A percentile compares a stretch with the other conserved stretches of the same genome.
Evolutionary conservation across 2,797 vertebrate genomes (phyloP).

Genomic region (Neosilurus hyrtlii): DNA sequence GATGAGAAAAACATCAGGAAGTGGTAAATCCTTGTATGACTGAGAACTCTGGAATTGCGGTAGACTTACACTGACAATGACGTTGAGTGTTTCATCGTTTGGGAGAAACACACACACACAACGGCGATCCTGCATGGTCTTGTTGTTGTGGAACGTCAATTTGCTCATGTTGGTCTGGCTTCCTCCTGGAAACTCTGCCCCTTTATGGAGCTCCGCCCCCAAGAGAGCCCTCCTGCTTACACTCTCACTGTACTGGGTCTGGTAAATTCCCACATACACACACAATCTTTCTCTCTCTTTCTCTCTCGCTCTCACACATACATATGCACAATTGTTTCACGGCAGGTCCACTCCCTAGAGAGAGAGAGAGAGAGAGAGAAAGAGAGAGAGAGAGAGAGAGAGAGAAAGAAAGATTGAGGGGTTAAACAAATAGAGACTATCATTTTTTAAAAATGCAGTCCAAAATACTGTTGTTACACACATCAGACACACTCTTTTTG

Average conservation of each 20-base stretch:
- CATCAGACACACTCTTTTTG: constrained; percentile 27
- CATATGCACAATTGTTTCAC: constrained; percentile 2
- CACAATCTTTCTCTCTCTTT: neutral
- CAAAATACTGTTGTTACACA: constrained; percentile 14
- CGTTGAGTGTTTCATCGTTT: constrained; percentile 92
- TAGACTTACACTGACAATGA: constrained; percentile 92
- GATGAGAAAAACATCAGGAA: constrained; percentile 6
- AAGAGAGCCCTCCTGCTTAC: constrained; percentile 33
- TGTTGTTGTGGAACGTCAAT: constrained; percentile 95
- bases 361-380: constrained; percentile 15
- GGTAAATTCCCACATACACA: constrained; percentile 33
- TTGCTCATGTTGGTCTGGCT: constrained; percentile 89
- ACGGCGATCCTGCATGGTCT: constrained; percentile 98
- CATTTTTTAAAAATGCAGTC: neutral
- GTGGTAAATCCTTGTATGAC: constrained; percentile 16
- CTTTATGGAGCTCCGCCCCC: constrained; percentile 62
- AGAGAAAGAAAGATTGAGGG: neutral
- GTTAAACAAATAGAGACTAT: constrained; percentile 6
- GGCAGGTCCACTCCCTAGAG: constrained; percentile 1
- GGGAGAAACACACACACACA: constrained; percentile 98
- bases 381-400: constrained; percentile 15
- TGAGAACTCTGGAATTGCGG: constrained; percentile 2
- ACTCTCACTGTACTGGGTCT: constrained; percentile 27
- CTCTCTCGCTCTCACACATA: neutral
- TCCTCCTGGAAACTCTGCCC: constrained; percentile 62